Evolutionary conservation across 2,888 invertebrate genomes (phyloP), one percentile per base, ranked within the genome.

Genomic region (Calliopum simillimum): DNA sequence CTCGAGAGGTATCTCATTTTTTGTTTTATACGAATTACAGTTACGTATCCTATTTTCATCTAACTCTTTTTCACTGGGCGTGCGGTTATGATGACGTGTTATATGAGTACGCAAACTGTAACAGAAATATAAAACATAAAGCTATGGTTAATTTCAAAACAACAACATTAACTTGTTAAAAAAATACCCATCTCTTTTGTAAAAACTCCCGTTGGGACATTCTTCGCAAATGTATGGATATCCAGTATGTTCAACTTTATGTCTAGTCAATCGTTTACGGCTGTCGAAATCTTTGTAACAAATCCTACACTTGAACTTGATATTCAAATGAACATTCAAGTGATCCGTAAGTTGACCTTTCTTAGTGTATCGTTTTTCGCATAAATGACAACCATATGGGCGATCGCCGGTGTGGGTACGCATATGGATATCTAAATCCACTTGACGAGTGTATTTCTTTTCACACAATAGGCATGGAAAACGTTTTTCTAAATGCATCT

Each of bases 301-400:
- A 58, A 73, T 70, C 1, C 59, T 63, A 44, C 79, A 79, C 11
- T 46, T 55, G 53, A 78, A 77, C 4, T 74, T 76, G 19, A 75
- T 56, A 4, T 77, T 77, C 63, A 75, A 70, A 69, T 78, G 79
- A 53, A 72, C 75, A 63, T 79, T 77, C 69, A 79, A 46, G 61
- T 79, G 79, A 70, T 79, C 77, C 0, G 78, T 79, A 0, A 79
- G 74, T 11, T 76, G 66, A 0, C 76, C 78, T 67, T 76, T 76
- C 11, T 78, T 77, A 3, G 76, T 70, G 61, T 74, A 79, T 13
- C 76, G 74, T 55, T 76, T 75, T 8, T 76, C 75, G n/a, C 79
- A 79, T 2, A 78, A 59, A 64, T 79, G 75, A 25, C 79, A 79
- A 12, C 62, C 73, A 51, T 76, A 79, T 0, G 79, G 79, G 23